phyloP scores from a whole-genome alignment of 2,113 vertebrate species.

The Oriolus oriolus region DNA sequence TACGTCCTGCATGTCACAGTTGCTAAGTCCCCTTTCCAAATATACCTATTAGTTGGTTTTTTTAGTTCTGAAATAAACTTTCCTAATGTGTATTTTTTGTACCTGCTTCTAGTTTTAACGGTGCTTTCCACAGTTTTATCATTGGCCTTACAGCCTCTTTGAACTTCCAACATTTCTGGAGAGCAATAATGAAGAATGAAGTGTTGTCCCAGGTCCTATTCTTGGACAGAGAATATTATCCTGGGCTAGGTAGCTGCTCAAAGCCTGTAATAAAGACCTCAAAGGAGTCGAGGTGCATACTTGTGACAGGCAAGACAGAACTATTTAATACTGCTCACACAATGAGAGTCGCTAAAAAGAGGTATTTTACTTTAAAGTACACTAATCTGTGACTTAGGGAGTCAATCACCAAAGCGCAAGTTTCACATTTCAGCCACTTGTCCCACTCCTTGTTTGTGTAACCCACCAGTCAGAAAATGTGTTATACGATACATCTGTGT shows the following conservation, averaged over 20 bases:
- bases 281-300: background rate
- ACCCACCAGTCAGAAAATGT: background rate
- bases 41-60: background rate
- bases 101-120: background rate
- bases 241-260: background rate
- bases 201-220: background rate
- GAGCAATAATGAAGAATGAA: background rate
- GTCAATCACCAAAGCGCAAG: background rate
- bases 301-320: background rate
- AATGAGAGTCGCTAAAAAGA: background rate
- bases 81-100: background rate
- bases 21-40: background rate
- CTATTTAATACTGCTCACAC: background rate
- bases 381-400: background rate
- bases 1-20: background rate
- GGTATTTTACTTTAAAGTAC: background rate
- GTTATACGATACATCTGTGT: background rate
- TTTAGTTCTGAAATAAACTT: background rate
- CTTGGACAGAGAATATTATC: background rate
- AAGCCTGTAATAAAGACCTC: background rate
- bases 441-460: background rate
- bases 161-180: background rate
- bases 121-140: background rate
- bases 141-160: background rate
- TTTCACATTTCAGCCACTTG: constrained; percentile 4